Conservation (phyloP, 2,888 invertebrate species). For the Eupithecia abbreviata region DNA sequence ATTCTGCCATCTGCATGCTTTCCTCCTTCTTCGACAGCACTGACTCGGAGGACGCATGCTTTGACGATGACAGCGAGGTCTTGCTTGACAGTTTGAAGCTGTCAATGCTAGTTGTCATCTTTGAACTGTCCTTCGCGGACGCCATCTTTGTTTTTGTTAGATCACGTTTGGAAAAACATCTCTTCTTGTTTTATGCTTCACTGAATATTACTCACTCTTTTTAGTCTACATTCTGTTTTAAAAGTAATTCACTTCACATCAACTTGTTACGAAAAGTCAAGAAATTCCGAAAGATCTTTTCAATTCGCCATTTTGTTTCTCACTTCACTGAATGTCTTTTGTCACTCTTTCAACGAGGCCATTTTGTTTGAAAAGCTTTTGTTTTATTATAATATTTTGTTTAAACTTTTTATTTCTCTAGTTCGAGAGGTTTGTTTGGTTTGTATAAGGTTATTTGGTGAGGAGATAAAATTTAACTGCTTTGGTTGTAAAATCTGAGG, state of each 20-base stretch:
- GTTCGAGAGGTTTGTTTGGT: conserved; percentile 1
- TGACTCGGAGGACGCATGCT: conserved; percentile 79
- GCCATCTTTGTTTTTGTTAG: conserved; percentile 63
- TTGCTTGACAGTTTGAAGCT: conserved; percentile 79
- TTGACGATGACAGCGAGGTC: conserved; percentile 71
- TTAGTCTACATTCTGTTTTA: conserved; percentile 27
- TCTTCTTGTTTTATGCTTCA: background rate
- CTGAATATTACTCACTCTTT: conserved; percentile 6
- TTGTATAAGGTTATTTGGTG: background rate
- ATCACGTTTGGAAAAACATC: background rate
- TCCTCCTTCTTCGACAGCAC: conserved; percentile 77
- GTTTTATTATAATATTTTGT: background rate
- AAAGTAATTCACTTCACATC: conserved; percentile 3
- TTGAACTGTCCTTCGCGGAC: conserved; percentile 73
- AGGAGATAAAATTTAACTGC: conserved; percentile 13
- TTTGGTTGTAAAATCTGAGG: background rate
- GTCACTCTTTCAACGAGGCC: background rate
- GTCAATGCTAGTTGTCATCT: conserved; percentile 77
- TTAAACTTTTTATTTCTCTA: background rate
- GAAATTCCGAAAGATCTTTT: background rate
- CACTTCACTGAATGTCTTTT: conserved; percentile 8
- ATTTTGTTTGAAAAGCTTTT: background rate
- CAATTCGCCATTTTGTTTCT: conserved; percentile 22
- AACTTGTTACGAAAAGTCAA: conserved; percentile 1
- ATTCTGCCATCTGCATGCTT: conserved; percentile 78